Evolutionary conservation across 2,113 vertebrate genomes (phyloP), one percentile per base, ranked within the genome.

Genomic region (Balaenoptera acutorostrata): DNA sequence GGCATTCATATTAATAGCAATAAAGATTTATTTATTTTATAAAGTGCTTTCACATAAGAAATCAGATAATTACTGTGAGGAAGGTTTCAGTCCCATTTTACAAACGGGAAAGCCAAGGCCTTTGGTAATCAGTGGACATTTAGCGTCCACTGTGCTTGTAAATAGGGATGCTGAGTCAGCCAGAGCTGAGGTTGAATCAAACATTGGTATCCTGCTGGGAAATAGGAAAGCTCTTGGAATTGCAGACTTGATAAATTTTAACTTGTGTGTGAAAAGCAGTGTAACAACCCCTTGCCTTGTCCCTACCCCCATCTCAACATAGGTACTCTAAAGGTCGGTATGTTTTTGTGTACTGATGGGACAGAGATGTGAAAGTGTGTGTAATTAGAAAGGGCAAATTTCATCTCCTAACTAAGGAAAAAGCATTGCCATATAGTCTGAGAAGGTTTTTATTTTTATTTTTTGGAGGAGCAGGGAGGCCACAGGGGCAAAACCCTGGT

Each of bases 11-110:
- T 95, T 96, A 81, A 77, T 71, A 83, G n/a, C 84, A 96, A 8
- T 64, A 85, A 90, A 90, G 23, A 61, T 68, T 74, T 80, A 8
- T 95, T 88, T 55, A 71, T 88, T 95, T 96, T 90, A 87, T 72
- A 90, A 11, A 72, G 13, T 90, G 44, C 33, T 64, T 83, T 96
- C 31, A 82, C 14, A 4, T 61, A 87, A 68, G 55, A 61, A 18
- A 77, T 69, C 17, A 41, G 68, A 18, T 81, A 86, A n/a, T 52
- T 83, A 78, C 39, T 33, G 27, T 71, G 41, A 77, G 21, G 83
- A 92, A 59, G 75, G n/a, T 72, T 96, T 93, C 71, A 25, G 75
- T 75, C 21, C 59, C 23, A 8, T 81, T 96, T 93, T 93, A 71
- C 49, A 85, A 80, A 18, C 61, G 66, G 31, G 61, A 77, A 91